Base-by-base conservation (phyloP, 2,888 invertebrate species). In the Mechanitis messenoides region DNA sequence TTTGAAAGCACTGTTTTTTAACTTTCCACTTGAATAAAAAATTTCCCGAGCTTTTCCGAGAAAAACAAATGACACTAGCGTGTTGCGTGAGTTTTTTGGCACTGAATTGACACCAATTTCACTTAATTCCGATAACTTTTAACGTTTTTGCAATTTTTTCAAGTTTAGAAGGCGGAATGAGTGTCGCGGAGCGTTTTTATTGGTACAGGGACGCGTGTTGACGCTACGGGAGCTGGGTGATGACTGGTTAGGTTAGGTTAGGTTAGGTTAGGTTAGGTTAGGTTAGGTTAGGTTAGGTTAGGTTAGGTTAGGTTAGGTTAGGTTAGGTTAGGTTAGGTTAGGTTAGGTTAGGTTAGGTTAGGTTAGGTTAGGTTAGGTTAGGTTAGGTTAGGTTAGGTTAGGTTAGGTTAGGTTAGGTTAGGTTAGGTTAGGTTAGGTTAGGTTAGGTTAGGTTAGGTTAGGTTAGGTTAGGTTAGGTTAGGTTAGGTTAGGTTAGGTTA, bases 181-280 rank as follows among this genome's bases (percentile, higher is more conserved):
- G n/a, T n/a, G n/a, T n/a, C n/a, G n/a, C n/a, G n/a, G n/a, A n/a
- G n/a, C n/a, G n/a, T n/a, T n/a, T n/a, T n/a, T n/a, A n/a, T n/a
- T n/a, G n/a, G n/a, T n/a, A n/a, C n/a, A n/a, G n/a, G n/a, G n/a
- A n/a, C n/a, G n/a, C n/a, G n/a, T n/a, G n/a, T n/a, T n/a, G n/a
- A n/a, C n/a, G n/a, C n/a, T n/a, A n/a, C n/a, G n/a, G n/a, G n/a
- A n/a, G n/a, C n/a, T n/a, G n/a, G n/a, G n/a, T n/a, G n/a, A n/a
- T n/a, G n/a, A n/a, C n/a, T n/a, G n/a, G n/a, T n/a, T n/a, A n/a
- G 45, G 53, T 53, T 53, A 53, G 53, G 56, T 56, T 56, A 56
- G 56, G 56, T 56, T 56, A 56, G 56, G 56, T 56, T 56, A 56
- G 56, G 56, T 56, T 56, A 56, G 56, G 56, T 56, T 56, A 56